These are phyloP conservation scores for Tolmerus cingulatus DNA, from an alignment of 2,888 invertebrate genomes.

Conservation along the genomic window DNA sequence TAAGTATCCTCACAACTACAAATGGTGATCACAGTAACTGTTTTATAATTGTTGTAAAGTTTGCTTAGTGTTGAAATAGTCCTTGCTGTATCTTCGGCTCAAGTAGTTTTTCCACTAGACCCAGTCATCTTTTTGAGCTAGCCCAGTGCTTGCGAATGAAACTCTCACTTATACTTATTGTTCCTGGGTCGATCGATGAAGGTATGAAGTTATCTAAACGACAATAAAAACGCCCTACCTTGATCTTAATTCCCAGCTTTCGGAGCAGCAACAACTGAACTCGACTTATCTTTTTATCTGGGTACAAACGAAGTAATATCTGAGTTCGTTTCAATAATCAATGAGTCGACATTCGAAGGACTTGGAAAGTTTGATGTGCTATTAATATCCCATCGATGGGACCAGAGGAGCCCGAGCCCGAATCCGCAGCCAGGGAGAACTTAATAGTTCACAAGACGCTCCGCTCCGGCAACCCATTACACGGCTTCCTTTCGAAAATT, in stretches of 20 bases:
- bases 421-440: neutral
- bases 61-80: too few relatives aligned
- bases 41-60: too few relatives aligned
- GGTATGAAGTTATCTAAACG: neutral
- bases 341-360: neutral
- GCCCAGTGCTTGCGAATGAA: neutral
- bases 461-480: neutral
- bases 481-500: slow-evolving; percentile 8
- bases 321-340: slow-evolving; percentile 1
- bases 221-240: neutral
- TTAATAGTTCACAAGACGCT: slow-evolving; percentile 1
- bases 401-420: neutral
- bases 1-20: too few relatives aligned
- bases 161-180: neutral
- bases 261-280: neutral
- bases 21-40: too few relatives aligned
- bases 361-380: neutral
- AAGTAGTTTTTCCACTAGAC: too few relatives aligned
- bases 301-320: neutral
- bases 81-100: too few relatives aligned
- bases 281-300: neutral
- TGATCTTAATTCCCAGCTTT: neutral
- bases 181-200: neutral
- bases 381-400: neutral
- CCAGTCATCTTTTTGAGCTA: too few relatives aligned